Conservation (phyloP, 2,113 vertebrate genomes). For the Scalopus aquaticus region DNA sequence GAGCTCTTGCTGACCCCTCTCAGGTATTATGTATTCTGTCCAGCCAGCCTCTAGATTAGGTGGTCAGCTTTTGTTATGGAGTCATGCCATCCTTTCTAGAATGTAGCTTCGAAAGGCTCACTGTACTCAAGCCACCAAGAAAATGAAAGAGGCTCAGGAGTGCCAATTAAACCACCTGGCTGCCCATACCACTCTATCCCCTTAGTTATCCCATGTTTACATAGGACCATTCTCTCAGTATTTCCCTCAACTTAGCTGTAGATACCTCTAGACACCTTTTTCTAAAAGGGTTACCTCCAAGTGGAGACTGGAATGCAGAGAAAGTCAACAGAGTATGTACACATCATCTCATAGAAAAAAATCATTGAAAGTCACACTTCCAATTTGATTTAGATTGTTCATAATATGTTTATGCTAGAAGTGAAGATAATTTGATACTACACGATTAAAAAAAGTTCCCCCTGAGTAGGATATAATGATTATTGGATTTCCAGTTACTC, state of each 20-base stretch:
- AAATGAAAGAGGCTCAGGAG: neutral
- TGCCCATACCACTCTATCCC: neutral
- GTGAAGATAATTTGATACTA: neutral
- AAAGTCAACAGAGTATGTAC: neutral
- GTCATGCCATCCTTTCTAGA: neutral
- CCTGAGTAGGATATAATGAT: neutral
- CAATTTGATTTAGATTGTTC: neutral
- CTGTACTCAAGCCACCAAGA: neutral
- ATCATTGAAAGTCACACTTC: neutral
- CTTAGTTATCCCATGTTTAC: neutral
- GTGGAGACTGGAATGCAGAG: neutral
- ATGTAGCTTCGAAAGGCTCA: no score
- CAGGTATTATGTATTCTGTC: neutral
- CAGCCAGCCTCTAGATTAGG: neutral
- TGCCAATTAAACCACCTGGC: neutral
- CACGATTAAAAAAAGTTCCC: neutral
- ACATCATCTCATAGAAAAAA: neutral
- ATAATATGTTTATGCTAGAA: neutral
- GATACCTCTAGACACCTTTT: neutral
- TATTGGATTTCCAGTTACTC: neutral
- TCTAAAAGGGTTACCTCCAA: neutral
- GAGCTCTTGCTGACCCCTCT: neutral
- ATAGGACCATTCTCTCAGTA: neutral
- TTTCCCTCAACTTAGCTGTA: neutral
- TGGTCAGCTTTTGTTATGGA: neutral